These are phyloP conservation scores for Eciton burchellii DNA, from an alignment of 1,140 invertebrate species.

Conservation along the genomic window DNA sequence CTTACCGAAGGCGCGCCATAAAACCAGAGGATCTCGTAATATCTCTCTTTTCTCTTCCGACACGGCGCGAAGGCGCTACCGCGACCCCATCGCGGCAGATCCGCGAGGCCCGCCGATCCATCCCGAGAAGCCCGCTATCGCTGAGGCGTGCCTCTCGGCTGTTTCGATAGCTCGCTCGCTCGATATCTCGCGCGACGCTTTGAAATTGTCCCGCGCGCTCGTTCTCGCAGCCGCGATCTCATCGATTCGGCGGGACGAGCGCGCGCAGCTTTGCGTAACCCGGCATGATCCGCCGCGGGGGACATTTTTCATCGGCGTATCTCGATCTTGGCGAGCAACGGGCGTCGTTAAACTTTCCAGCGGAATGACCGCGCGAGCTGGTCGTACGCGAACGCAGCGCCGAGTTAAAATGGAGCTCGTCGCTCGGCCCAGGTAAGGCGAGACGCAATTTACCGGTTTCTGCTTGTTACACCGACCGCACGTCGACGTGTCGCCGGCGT, in stretches of 20 bases:
- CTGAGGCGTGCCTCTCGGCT: background rate
- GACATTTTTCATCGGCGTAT: conserved; percentile 25
- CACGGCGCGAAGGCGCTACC: background rate
- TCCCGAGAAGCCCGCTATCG: background rate
- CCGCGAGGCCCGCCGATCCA: conserved; percentile 6
- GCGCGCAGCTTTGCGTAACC: conserved; percentile 15
- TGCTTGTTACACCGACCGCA: conserved; percentile 69
- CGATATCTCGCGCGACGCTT: no score
- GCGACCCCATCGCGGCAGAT: background rate
- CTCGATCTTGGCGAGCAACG: background rate
- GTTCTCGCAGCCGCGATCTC: background rate
- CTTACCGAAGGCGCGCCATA: background rate
- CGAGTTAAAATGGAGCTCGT: conserved; percentile 61
- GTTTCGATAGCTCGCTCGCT: no score
- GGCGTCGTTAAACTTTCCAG: conserved; percentile 54
- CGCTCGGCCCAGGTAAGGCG: conserved; percentile 63
- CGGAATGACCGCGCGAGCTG: background rate
- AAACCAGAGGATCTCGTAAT: conserved; percentile 12
- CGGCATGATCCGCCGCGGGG: background rate
- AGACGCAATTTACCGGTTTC: conserved; percentile 76
- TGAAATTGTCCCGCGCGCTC: background rate
- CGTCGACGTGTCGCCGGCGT: conserved; percentile 67
- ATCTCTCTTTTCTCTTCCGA: conserved; percentile 28
- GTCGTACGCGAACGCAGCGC: conserved; percentile 27
- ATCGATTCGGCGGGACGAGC: background rate